These are phyloP conservation scores for Listrodromus nycthemerus DNA, from an alignment of 2,888 invertebrate genomes.

Conservation along the genomic window DNA sequence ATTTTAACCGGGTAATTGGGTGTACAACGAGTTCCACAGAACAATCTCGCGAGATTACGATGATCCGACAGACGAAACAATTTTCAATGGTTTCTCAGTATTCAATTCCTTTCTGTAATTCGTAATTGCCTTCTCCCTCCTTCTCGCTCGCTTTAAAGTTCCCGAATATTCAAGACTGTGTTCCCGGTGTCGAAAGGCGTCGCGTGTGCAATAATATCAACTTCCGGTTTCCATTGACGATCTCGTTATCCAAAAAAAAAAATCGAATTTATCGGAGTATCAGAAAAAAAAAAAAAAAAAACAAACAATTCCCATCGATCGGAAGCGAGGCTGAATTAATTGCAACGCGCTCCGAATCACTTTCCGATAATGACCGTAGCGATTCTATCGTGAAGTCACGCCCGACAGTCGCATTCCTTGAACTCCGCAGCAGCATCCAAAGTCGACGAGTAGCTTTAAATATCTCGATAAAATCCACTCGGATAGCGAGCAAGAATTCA, in stretches of 20 bases:
- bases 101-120: constrained; percentile 68
- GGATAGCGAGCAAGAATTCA: constrained; percentile 15
- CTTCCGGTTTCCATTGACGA: constrained; percentile 49
- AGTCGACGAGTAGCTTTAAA: neutral
- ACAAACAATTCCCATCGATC: neutral
- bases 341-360: constrained; percentile 1
- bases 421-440: constrained; percentile 29
- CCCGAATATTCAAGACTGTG: constrained; percentile 63
- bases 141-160: constrained; percentile 54
- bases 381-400: constrained; percentile 20
- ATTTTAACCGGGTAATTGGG: constrained; percentile 32
- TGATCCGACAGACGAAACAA: constrained; percentile 59
- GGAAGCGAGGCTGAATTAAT: neutral
- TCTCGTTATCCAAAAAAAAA: neutral
- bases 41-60: constrained; percentile 58
- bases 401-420: constrained; percentile 27
- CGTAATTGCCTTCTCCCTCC: constrained; percentile 51
- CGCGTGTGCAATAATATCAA: constrained; percentile 57
- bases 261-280: neutral
- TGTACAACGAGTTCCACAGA: constrained; percentile 34
- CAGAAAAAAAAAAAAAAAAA: neutral
- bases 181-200: constrained; percentile 46
- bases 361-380: neutral
- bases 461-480: constrained; percentile 7
- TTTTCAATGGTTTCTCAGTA: constrained; percentile 66